Base-by-base conservation (phyloP, 1,140 invertebrate genomes). In the Bombus sylvicola region DNA sequence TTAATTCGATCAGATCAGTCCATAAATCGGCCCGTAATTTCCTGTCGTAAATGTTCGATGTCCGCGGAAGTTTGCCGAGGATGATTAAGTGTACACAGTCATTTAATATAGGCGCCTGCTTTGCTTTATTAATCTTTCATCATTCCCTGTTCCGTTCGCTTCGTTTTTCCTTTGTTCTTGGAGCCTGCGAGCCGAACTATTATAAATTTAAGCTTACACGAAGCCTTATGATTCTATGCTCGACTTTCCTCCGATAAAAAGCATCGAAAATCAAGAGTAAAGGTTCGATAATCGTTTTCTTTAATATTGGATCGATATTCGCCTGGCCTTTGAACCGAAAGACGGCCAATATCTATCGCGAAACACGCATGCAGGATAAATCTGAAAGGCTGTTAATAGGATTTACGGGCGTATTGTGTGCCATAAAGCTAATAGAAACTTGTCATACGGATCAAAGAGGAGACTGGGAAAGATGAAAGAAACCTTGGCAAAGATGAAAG, bases 1-100 rank as follows among this genome's bases (percentile, higher is more conserved):
- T 73, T 43, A 43, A 73, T 47, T 73, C 71, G 71, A 73, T 73
- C 41, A 39, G 71, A 73, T 73, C 71, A 28, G 43, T 39, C 71
- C 28, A 73, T 73, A 73, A 73, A 73, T 73, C 41, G 71, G 71
- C n/a, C 39, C 13, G 71, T 43, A 73, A 73, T 73, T 43, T 73
- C 71, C 71, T 47, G 71, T 73, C 15, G 71, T 73, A 43, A 73
- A 73, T 73, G 28, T 73, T 73, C 41, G 15, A 73, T 73, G 43
- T 41, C 71, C 41, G 3, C 37, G 71, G 41, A 73, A 73, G 71
- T 73, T 73, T 73, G 43, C 41, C 71, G 28, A 73, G 71, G 71
- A 41, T 73, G 39, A 73, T 73, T 73, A 73, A 47, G 41, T 73
- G 41, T 73, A 43, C 41, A 73, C 71, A 73, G 41, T 73, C 71